Evolutionary conservation across 92 coral and sea anemone species (phyloP).

Genomic region (Umimayanthus chanpuru): DNA sequence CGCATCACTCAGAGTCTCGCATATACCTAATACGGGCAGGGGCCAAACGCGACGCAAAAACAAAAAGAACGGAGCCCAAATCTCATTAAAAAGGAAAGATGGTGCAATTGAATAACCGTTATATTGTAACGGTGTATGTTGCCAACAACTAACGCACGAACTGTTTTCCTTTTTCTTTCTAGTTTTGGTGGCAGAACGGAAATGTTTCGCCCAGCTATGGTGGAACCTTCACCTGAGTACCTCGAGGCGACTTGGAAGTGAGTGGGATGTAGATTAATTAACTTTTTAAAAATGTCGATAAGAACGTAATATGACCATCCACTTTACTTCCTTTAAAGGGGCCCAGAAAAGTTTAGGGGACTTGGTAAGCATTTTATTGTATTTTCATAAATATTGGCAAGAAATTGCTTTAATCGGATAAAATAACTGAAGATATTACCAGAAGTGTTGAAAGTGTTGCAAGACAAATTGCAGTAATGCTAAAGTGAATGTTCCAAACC

Average conservation of each 20-base stretch:
- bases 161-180: background rate
- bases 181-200: constrained; percentile 93
- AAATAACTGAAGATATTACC: too few relatives aligned
- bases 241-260: constrained; percentile 99
- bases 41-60: too few relatives aligned
- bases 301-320: background rate
- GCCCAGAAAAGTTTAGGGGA: too few relatives aligned
- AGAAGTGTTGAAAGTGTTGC: too few relatives aligned
- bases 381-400: background rate
- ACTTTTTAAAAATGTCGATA: background rate
- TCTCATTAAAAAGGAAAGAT: background rate
- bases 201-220: constrained; percentile 95
- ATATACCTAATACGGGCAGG: too few relatives aligned
- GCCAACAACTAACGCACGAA: background rate
- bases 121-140: background rate
- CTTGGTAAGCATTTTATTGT: background rate
- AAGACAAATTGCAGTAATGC: too few relatives aligned
- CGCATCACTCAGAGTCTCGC: too few relatives aligned
- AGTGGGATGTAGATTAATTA: constrained; percentile 5
- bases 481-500: too few relatives aligned
- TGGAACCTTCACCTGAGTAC: constrained; percentile 96
- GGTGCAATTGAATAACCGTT: background rate
- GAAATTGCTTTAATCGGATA: too few relatives aligned
- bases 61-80: too few relatives aligned
- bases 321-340: too few relatives aligned